phyloP scores from a whole-genome alignment of 2,888 invertebrate species.

The Plagiodera versicolora region DNA sequence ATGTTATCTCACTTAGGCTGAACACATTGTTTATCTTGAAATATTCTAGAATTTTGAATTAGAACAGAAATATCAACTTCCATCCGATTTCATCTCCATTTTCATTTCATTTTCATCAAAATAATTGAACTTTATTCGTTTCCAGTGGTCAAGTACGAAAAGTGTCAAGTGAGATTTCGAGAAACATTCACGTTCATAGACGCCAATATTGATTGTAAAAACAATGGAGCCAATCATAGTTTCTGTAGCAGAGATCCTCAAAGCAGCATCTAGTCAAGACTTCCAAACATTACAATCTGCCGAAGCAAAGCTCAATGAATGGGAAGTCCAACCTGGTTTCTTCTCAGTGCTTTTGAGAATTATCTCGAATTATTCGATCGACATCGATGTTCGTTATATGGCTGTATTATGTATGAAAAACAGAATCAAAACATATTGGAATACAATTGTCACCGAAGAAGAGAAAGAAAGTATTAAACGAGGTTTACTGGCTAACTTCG shows the following conservation, averaged over 20 bases:
- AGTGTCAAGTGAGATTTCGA: too few species aligned
- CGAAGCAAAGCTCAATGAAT: slow-evolving; percentile 81
- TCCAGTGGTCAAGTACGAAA: too few species aligned
- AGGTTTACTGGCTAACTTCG: slow-evolving; percentile 66
- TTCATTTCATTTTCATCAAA: too few species aligned
- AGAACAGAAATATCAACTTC: too few species aligned
- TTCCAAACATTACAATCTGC: slow-evolving; percentile 82
- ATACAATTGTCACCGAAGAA: slow-evolving; percentile 74
- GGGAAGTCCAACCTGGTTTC: slow-evolving; percentile 90
- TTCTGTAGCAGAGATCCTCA: slow-evolving; percentile 74
- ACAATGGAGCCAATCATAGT: slow-evolving; percentile 53
- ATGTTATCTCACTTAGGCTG: too few species aligned
- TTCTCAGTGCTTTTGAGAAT: slow-evolving; percentile 79
- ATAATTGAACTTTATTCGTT: too few species aligned
- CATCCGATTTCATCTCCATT: too few species aligned
- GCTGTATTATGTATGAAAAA: slow-evolving; percentile 93
- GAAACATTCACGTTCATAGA: too few species aligned
- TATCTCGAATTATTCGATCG: slow-evolving; percentile 74
- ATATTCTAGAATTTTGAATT: too few species aligned
- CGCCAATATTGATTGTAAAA: too few species aligned
- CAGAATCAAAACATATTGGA: slow-evolving; percentile 91
- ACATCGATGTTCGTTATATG: slow-evolving; percentile 86
- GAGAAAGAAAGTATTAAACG: slow-evolving; percentile 74
- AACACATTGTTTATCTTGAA: too few species aligned
- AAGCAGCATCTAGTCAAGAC: slow-evolving; percentile 84